Conservation (phyloP, 1,140 invertebrate species). For the Andrena cerasifolii region DNA sequence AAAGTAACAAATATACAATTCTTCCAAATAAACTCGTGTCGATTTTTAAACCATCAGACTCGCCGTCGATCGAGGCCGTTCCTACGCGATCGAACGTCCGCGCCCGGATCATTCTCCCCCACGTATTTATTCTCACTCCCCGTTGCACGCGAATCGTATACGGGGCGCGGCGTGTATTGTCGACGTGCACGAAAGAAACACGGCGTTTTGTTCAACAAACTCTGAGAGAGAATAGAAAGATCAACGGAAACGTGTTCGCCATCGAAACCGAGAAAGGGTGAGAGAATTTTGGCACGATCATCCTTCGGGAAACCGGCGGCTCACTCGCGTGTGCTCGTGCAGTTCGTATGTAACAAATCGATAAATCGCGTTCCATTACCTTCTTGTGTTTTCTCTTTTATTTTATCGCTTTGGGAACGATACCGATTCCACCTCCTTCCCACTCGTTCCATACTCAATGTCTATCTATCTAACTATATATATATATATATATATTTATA, state of each 20-base stretch:
- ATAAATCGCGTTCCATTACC: conserved; percentile 54
- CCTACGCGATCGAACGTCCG: conserved; percentile 27
- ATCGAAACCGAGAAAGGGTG: conserved; percentile 70
- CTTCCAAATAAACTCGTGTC: conserved; percentile 75
- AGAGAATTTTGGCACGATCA: conserved; percentile 79
- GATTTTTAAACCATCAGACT: conserved; percentile 56
- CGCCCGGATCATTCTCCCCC: neutral
- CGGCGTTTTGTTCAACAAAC: conserved; percentile 49
- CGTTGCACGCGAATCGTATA: conserved; percentile 5
- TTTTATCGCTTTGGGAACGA: conserved; percentile 20
- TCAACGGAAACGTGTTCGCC: conserved; percentile 55
- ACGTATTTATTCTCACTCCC: neutral
- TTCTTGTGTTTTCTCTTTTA: neutral
- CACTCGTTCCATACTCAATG: conserved; percentile 53
- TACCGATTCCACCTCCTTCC: neutral
- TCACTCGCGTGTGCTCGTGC: conserved; percentile 65
- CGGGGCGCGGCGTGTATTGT: conserved; percentile 57
- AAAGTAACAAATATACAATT: conserved; percentile 83
- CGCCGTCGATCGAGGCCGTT: conserved; percentile 32
- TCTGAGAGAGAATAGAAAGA: conserved; percentile 53
- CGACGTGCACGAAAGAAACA: conserved; percentile 55
- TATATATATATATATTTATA: conserved; percentile 70
- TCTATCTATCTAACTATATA: conserved; percentile 60
- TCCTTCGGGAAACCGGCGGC: conserved; percentile 67
- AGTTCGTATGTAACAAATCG: conserved; percentile 74